Conservation (phyloP, 2,888 invertebrate genomes). For the Pollenia griseotomentosa region DNA sequence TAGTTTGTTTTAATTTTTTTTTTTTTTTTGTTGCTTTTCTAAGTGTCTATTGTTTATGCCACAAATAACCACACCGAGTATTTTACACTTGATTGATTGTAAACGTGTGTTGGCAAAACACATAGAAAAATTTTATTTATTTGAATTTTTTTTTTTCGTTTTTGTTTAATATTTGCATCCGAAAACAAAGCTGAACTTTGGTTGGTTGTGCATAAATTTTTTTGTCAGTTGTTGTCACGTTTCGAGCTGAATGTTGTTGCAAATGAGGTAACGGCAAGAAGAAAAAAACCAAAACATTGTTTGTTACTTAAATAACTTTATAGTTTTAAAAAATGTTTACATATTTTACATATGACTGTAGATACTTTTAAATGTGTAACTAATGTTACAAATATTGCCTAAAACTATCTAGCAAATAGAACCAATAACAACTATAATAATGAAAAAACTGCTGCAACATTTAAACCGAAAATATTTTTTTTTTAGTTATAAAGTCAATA, state of each 20-base stretch:
- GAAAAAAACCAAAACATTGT: background rate
- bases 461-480: background rate
- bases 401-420: constrained; percentile 18
- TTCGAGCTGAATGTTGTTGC: constrained; percentile 42
- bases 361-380: constrained; percentile 65
- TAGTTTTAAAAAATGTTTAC: background rate
- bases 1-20: background rate
- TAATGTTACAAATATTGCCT: constrained; percentile 56
- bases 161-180: constrained; percentile 66
- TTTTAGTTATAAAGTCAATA: background rate
- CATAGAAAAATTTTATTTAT: constrained; percentile 40
- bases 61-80: constrained; percentile 50
- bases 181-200: constrained; percentile 63
- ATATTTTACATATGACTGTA: background rate
- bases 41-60: constrained; percentile 52
- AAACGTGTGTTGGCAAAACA: constrained; percentile 73
- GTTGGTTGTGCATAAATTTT: constrained; percentile 4
- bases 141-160: background rate
- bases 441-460: background rate
- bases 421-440: background rate
- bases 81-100: constrained; percentile 74
- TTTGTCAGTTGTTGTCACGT: constrained; percentile 66
- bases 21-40: constrained; percentile 8
- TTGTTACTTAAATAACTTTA: constrained; percentile 12
- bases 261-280: constrained; percentile 40